These are phyloP conservation scores for Lamellibrachia satsuma DNA, from an alignment of 2,888 invertebrate species.

Conservation along the genomic window DNA sequence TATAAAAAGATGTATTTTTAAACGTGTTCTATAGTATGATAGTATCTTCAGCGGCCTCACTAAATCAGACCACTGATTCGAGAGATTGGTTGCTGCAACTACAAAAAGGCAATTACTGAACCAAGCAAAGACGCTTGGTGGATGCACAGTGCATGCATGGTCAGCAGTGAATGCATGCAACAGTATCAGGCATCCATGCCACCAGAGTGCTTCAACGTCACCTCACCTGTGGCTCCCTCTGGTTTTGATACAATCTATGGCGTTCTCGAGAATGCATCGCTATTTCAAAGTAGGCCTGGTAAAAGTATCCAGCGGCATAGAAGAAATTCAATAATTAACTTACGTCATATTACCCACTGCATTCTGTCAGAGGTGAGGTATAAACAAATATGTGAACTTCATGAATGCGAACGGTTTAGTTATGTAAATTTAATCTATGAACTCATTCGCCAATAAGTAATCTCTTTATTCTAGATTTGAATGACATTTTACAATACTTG, in stretches of 20 bases:
- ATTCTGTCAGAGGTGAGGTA: not conserved
- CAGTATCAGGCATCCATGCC: not conserved
- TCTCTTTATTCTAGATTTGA: not conserved
- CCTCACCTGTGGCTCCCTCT: not conserved
- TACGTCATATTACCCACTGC: not conserved
- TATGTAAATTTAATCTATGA: not conserved
- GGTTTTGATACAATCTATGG: not conserved
- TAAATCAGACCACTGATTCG: too few species aligned
- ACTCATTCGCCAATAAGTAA: not conserved
- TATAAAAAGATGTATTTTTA: too few species aligned
- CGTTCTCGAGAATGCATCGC: not conserved
- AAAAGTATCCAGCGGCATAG: not conserved
- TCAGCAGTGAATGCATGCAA: not conserved
- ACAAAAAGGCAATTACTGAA: too few species aligned
- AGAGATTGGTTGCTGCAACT: too few species aligned
- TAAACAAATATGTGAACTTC: not conserved
- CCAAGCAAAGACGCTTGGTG: too few species aligned
- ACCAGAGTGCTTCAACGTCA: not conserved
- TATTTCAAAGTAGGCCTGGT: not conserved
- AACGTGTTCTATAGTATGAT: too few species aligned
- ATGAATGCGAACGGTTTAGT: not conserved
- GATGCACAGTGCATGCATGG: not conserved
- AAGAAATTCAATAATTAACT: slow-evolving; percentile 14
- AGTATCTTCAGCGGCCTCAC: too few species aligned
- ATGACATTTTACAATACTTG: not conserved